These are phyloP conservation scores for Catalaphyllia jardinei DNA, from an alignment of 64 coral and sea anemone species.

Conservation along the genomic window DNA sequence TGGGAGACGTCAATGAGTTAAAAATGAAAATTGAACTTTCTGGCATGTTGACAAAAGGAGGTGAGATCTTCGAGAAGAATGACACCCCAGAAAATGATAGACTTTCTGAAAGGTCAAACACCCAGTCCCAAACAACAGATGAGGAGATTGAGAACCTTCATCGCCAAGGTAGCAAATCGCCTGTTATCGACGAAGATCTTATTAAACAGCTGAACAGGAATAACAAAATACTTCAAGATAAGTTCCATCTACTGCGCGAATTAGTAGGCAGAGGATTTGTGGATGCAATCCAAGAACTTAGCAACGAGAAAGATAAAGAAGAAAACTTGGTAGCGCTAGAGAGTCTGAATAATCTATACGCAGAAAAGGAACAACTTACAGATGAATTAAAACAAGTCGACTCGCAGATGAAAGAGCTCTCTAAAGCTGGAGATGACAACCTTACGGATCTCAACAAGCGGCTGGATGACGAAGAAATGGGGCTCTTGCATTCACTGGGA, in stretches of 20 bases:
- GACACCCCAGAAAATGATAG: background rate
- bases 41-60: background rate
- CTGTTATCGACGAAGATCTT: conserved; percentile 7
- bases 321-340: background rate
- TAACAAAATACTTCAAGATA: conserved; percentile 59
- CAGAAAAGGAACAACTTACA: conserved; percentile 30
- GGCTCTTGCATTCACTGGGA: conserved; percentile 24
- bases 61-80: background rate
- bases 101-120: background rate
- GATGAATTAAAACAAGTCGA: conserved; percentile 23
- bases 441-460: background rate
- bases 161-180: background rate
- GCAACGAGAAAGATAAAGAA: background rate
- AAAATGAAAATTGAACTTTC: background rate
- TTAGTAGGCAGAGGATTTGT: conserved; percentile 83
- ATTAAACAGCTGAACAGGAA: background rate
- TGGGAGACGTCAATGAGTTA: background rate
- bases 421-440: background rate
- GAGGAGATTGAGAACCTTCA: background rate
- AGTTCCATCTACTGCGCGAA: conserved; percentile 52
- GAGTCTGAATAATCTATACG: conserved; percentile 32
- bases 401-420: conserved; percentile 20
- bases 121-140: background rate
- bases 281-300: conserved; percentile 73
- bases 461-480: conserved; percentile 24